Base-by-base conservation (phyloP, 2,797 vertebrate species). In the Austrolebias charrua region DNA sequence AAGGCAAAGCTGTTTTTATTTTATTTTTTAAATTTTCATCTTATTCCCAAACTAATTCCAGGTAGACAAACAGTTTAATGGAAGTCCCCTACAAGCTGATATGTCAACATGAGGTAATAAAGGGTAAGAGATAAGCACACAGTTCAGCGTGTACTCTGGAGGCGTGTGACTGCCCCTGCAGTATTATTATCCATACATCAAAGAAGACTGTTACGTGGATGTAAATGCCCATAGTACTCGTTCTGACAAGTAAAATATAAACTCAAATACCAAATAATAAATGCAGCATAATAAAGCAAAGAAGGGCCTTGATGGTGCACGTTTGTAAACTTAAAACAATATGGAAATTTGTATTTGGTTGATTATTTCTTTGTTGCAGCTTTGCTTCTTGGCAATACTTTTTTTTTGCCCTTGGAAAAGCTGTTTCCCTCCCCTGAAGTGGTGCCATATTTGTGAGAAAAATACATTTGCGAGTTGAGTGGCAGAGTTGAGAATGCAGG, bases 121-220 rank as follows among this genome's bases (percentile, higher is more conserved):
- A 38, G 24, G 16, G 19, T 55, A 7, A 14, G 18, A 59, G 71
- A 71, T 71, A 67, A 68, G 31, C 28, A 40, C 6, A n/a, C 5
- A 50, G 55, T 59, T 55, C 28, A 56, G 14, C 15, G 43, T 62
- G 51, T 52, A 35, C 12, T 11, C 11, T 2, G 1, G 3, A 24
- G 5, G 0, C 4, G 11, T 60, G 12, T 28, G 42, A 24, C 8
- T 15, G 29, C 20, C 1, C 35, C 10, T 38, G 7, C 11, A 6
- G n/a, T 3, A 16, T 24, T 12, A 50, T n/a, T 40, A 44, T 45
- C 53, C 8, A 68, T 14, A 7, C 7, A 24, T 51, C 9, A 29
- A 31, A 53, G 13, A 55, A 35, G 8, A 4, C 5, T 13, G 7
- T 9, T n/a, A 12, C 13, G 8, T 11, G 28, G 14, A 20, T 42